Conservation (phyloP, 2,888 invertebrate species). For the Coenonympha arcania region DNA sequence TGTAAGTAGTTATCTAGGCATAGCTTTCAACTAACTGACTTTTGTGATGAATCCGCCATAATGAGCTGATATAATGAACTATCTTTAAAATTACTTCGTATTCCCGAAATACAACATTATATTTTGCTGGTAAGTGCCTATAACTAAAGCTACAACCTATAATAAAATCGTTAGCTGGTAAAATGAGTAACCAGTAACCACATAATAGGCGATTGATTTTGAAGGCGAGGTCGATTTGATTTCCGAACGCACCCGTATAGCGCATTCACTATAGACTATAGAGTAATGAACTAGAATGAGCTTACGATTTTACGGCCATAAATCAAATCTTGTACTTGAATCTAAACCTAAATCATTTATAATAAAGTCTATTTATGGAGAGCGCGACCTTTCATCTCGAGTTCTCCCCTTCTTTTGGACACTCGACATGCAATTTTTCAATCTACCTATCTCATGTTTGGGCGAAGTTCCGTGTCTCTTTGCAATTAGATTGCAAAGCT, state of each 20-base stretch:
- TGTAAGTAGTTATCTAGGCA: no score
- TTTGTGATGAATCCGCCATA: no score
- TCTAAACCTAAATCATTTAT: constrained; percentile 31
- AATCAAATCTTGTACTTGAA: constrained; percentile 24
- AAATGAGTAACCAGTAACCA: no score
- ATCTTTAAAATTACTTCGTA: no score
- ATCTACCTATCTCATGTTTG: constrained; percentile 48
- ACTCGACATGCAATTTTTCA: constrained; percentile 67
- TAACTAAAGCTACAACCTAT: no score
- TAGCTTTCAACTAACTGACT: no score
- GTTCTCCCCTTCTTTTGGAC: constrained; percentile 49
- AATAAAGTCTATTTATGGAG: constrained; percentile 32
- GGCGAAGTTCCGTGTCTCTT: constrained; percentile 14
- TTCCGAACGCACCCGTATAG: constrained; percentile 47
- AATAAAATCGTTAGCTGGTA: background rate
- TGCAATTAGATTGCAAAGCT: constrained; percentile 15
- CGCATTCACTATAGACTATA: no score
- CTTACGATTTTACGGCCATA: constrained; percentile 20
- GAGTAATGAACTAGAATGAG: no score
- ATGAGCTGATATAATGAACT: no score
- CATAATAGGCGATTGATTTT: constrained; percentile 25
- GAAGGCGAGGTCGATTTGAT: constrained; percentile 49
- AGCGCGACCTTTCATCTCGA: constrained; percentile 22
- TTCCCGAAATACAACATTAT: no score
- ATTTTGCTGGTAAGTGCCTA: no score